Evolutionary conservation across 2,888 invertebrate species (phyloP).

Genomic region (Alentia gelatinosa): DNA sequence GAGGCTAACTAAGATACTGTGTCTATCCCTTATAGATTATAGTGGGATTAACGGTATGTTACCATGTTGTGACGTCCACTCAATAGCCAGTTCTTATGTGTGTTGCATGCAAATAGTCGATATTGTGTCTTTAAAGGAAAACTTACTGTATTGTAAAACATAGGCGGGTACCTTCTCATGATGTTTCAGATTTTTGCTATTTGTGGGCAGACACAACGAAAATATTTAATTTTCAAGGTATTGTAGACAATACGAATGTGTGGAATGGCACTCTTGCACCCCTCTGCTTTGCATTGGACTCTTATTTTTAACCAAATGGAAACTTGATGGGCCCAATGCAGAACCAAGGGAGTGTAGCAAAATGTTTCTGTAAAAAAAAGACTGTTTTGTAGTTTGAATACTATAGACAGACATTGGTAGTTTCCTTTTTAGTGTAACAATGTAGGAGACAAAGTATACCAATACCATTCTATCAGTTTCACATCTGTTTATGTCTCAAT

Average conservation of each 20-base stretch:
- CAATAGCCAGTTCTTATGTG: not conserved
- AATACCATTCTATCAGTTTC: too few species aligned
- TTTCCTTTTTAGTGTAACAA: too few species aligned
- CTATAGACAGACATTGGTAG: too few species aligned
- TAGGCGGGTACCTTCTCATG: not conserved
- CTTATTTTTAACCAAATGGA: too few species aligned
- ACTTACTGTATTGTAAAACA: not conserved
- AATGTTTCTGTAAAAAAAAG: too few species aligned
- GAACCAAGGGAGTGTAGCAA: too few species aligned
- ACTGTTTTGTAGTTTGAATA: too few species aligned
- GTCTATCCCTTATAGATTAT: constrained; percentile 29
- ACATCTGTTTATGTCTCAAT: too few species aligned
- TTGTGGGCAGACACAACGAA: constrained; percentile 35
- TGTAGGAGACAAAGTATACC: too few species aligned
- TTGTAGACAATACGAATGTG: constrained; percentile 1
- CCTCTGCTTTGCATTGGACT: not conserved
- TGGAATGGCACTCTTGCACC: not conserved
- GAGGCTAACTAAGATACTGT: not conserved
- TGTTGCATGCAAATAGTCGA: not conserved
- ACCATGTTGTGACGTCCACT: constrained; percentile 16
- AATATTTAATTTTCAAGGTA: constrained; percentile 42
- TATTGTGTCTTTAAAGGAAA: not conserved
- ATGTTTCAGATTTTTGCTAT: constrained; percentile 51
- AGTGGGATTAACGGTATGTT: constrained; percentile 31
- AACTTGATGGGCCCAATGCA: too few species aligned